Evolutionary conservation across 2,113 vertebrate genomes (phyloP).

Genomic region (Nothoprocta pentlandii): DNA sequence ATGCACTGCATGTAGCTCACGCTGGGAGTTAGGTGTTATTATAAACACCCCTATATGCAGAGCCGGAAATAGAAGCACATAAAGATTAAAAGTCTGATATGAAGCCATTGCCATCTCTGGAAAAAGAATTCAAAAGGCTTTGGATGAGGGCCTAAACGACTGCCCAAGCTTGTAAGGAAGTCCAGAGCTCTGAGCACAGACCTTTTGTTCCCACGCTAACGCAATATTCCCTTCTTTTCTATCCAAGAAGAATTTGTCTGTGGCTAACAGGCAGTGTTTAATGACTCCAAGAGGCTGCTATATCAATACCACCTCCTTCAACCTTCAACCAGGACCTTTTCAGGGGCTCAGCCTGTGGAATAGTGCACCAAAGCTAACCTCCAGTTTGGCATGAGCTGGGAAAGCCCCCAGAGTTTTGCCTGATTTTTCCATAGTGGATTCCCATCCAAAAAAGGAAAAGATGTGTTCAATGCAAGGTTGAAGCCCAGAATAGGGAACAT

Average conservation of each 20-base stretch:
- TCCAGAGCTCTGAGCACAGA: background rate
- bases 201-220: background rate
- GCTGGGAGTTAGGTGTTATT: background rate
- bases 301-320: background rate
- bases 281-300: background rate
- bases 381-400: background rate
- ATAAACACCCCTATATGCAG: background rate
- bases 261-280: background rate
- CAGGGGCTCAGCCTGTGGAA: background rate
- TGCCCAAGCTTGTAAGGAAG: background rate
- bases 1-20: background rate
- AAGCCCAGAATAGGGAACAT: background rate
- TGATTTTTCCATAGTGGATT: background rate
- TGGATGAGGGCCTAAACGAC: background rate
- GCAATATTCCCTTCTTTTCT: slow-evolving; percentile 10
- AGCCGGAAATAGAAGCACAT: background rate
- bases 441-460: background rate
- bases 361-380: background rate
- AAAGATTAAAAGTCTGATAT: background rate
- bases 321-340: background rate
- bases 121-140: background rate
- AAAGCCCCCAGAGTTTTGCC: background rate
- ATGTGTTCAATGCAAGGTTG: background rate
- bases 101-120: background rate
- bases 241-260: background rate